Conservation (phyloP, 1,140 invertebrate species). For the Cydia pomonella region DNA sequence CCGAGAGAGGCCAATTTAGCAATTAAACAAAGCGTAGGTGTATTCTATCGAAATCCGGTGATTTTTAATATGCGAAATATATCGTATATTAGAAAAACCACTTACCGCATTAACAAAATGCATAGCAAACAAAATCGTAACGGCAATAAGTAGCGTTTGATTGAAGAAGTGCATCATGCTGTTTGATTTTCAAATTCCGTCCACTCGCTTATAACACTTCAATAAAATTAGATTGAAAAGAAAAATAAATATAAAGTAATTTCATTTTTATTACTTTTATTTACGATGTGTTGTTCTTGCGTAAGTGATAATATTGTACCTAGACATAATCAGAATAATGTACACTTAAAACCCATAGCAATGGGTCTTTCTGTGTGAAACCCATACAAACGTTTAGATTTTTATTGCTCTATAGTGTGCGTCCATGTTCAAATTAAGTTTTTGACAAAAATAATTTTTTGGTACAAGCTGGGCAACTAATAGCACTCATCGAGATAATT, state of each 20-base stretch:
- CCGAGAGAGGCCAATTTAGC: too few relatives aligned
- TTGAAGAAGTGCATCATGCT: constrained; percentile 2
- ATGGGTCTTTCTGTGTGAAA: too few relatives aligned
- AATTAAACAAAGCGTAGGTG: too few relatives aligned
- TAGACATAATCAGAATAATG: neutral
- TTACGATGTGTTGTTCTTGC: neutral
- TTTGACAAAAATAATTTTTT: too few relatives aligned
- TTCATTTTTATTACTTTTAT: neutral
- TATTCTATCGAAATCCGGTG: too few relatives aligned
- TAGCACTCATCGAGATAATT: too few relatives aligned
- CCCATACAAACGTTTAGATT: too few relatives aligned
- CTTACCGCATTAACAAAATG: constrained; percentile 45
- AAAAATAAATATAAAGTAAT: neutral
- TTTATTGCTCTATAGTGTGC: too few relatives aligned
- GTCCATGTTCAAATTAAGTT: too few relatives aligned
- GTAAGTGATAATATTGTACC: constrained; percentile 6
- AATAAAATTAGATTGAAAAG: neutral
- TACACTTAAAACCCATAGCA: neutral
- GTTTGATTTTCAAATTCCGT: neutral
- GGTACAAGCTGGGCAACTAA: too few relatives aligned
- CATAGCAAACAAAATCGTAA: constrained; percentile 37
- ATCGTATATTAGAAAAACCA: constrained; percentile 5
- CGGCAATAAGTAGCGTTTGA: constrained; percentile 29
- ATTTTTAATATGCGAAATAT: neutral
- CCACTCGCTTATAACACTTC: neutral